Conservation (phyloP, 2,113 vertebrate species). For the Scopus umbretta region DNA sequence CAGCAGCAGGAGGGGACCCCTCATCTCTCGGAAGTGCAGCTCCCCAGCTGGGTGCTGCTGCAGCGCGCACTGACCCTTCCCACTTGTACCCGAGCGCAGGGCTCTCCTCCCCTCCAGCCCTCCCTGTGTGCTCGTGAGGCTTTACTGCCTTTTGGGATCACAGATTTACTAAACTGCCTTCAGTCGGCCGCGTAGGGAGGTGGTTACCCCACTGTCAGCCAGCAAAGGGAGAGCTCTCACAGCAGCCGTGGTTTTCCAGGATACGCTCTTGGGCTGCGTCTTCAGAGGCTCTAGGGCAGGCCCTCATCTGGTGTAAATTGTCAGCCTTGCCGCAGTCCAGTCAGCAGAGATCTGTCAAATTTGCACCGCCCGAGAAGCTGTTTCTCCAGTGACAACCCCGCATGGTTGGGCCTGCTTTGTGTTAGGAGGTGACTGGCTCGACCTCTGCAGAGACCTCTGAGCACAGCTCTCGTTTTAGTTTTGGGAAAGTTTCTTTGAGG, state of each 20-base stretch:
- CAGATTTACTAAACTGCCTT: background rate
- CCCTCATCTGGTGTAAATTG: background rate
- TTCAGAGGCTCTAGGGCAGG: background rate
- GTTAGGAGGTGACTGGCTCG: background rate
- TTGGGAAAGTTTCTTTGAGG: background rate
- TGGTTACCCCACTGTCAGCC: background rate
- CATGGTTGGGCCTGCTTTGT: background rate
- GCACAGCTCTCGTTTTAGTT: background rate
- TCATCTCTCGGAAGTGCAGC: background rate
- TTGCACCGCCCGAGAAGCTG: background rate
- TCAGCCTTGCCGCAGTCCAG: background rate
- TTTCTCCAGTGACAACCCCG: background rate
- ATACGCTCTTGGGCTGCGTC: background rate
- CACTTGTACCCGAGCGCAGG: fast-evolving
- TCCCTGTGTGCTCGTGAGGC: fast-evolving
- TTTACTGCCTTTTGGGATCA: background rate
- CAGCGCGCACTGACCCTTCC: background rate
- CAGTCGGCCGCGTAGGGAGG: fast-evolving
- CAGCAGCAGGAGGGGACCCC: background rate
- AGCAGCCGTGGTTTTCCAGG: background rate
- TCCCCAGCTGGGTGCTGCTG: background rate
- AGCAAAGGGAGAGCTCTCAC: background rate
- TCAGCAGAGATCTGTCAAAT: background rate
- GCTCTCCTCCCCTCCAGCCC: background rate
- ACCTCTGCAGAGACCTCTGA: background rate